phyloP scores from a whole-genome alignment of 2,113 vertebrate genomes.

The Orthochromis malagaraziensis region DNA sequence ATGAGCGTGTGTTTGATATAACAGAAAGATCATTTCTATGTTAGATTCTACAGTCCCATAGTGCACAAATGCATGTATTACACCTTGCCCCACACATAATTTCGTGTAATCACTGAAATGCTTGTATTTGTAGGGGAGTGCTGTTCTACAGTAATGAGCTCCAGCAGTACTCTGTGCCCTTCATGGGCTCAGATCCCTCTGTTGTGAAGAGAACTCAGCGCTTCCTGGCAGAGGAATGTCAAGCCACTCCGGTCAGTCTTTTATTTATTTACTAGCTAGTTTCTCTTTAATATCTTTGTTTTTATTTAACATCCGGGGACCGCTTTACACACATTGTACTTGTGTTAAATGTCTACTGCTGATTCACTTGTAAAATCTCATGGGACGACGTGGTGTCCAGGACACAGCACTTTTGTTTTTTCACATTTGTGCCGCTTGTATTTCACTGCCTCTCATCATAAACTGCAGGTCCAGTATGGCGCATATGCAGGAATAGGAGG shows the following conservation, averaged over 20 bases:
- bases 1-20: not conserved
- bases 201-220: conserved; percentile 91
- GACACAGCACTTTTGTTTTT: not conserved
- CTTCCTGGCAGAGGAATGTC: conserved; percentile 76
- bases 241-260: conserved; percentile 80
- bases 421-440: not conserved
- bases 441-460: not conserved
- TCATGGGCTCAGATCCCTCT: conserved; percentile 85
- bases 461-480: conserved; percentile 85
- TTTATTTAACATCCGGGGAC: not conserved
- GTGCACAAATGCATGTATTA: not conserved
- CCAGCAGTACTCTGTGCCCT: conserved; percentile 80
- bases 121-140: conserved; percentile 69
- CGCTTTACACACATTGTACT: not conserved
- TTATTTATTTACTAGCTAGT: not conserved
- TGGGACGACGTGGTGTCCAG: not conserved
- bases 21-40: not conserved
- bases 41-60: not conserved
- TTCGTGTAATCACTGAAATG: not conserved
- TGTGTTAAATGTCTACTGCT: not conserved
- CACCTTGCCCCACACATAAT: not conserved
- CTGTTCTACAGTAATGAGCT: conserved; percentile 85
- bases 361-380: not conserved
- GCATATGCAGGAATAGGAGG: conserved; percentile 81
- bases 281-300: not conserved